phyloP scores from a whole-genome alignment of 2,888 invertebrate species.

The Polyommatus icarus region DNA sequence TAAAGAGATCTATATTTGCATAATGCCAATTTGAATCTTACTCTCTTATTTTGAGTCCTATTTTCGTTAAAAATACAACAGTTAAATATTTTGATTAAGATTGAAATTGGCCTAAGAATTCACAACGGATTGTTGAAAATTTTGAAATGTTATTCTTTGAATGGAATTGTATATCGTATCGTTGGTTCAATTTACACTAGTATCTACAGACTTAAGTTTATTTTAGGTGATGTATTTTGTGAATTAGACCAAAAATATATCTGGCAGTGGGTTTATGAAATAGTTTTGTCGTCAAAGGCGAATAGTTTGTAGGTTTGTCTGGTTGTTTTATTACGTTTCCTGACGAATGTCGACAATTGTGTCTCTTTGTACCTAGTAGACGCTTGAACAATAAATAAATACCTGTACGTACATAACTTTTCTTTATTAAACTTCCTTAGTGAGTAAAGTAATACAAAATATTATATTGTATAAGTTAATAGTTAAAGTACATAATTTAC shows the following conservation, averaged over 20 bases:
- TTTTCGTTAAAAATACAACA: conserved; percentile 29
- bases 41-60: conserved; percentile 26
- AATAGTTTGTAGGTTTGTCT: conserved; percentile 55
- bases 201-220: conserved; percentile 38
- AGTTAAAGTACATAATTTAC: not conserved
- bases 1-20: conserved; percentile 37
- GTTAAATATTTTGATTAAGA: conserved; percentile 30
- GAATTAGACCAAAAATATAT: conserved; percentile 63
- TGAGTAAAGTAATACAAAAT: no score
- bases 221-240: conserved; percentile 47
- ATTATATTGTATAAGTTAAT: no score
- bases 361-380: conserved; percentile 73
- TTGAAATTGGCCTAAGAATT: conserved; percentile 31
- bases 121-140: conserved; percentile 35
- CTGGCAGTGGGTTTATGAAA: conserved; percentile 62
- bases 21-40: conserved; percentile 33
- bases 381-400: conserved; percentile 77
- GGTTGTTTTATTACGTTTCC: conserved; percentile 66
- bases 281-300: conserved; percentile 52
- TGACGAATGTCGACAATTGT: conserved; percentile 61
- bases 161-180: conserved; percentile 24
- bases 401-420: conserved; percentile 72
- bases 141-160: conserved; percentile 29
- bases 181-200: conserved; percentile 28
- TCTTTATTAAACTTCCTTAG: conserved; percentile 48